These are phyloP conservation scores for Campoletis sonorensis DNA, from an alignment of 1,140 invertebrate genomes.

Conservation along the genomic window DNA sequence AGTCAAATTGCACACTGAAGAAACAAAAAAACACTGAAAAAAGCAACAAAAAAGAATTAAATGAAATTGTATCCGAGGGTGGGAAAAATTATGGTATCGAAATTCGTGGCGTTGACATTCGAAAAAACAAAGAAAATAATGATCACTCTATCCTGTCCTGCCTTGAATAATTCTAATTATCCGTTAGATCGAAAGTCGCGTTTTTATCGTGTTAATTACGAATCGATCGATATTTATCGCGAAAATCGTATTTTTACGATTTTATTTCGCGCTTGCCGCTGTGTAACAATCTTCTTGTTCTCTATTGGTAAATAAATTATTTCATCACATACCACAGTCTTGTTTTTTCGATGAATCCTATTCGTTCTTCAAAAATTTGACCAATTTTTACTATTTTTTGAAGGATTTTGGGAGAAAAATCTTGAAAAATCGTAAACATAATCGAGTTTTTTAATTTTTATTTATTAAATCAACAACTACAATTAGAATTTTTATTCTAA, in stretches of 20 bases:
- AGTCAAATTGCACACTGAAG: too few species aligned
- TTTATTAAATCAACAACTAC: not conserved
- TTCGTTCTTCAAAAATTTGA: too few species aligned
- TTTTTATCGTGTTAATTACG: slow-evolving; percentile 35
- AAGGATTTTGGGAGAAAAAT: not conserved
- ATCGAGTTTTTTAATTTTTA: slow-evolving; percentile 39
- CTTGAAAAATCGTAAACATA: not conserved
- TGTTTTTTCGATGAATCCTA: too few species aligned
- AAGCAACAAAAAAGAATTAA: too few species aligned
- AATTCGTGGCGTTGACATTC: too few species aligned
- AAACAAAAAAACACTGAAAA: too few species aligned
- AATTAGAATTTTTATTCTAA: too few species aligned
- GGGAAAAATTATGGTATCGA: too few species aligned
- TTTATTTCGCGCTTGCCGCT: slow-evolving; percentile 47
- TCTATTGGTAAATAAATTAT: slow-evolving; percentile 65
- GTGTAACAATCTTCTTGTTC: slow-evolving; percentile 57
- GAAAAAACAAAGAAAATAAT: not conserved
- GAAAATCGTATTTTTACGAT: slow-evolving; percentile 5
- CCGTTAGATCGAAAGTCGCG: too few species aligned
- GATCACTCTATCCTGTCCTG: not conserved
- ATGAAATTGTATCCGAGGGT: too few species aligned
- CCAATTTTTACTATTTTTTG: too few species aligned
- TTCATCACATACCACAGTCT: slow-evolving; percentile 51
- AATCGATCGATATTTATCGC: slow-evolving; percentile 34
- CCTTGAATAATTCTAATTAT: not conserved